Evolutionary conservation across 37 sponge, comb jelly and placozoan species (phyloP), one percentile per base, ranked within the genome.

Genomic region (Diacarnus erythraeanus): DNA sequence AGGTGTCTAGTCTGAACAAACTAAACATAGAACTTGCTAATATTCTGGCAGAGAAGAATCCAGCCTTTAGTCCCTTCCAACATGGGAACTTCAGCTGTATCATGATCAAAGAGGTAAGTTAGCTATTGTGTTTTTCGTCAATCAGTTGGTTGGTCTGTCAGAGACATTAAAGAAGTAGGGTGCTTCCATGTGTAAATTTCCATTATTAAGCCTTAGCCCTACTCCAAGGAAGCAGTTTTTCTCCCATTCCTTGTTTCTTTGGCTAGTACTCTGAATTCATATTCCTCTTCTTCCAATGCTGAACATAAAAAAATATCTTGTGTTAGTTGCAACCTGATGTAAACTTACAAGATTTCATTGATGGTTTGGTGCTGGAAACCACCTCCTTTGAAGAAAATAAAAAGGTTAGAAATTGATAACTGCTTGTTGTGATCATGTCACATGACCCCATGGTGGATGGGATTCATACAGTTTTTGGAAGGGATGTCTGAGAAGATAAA

Each of bases 31-130:
- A 92, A 23, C 82, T 92, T 26, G 65, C 80, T 2, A n/a, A 41
- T 31, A 34, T 39, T 15, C 72, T 92, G 38, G 26, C 63, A 38
- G 38, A 69, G 40, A 56, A 51, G 44, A 80, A 67, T 64, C 64
- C 84, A 21, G 78, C 82, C 18, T 92, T 81, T 65, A 57, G 74
- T 12, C 80, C 82, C n/a, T 92, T 83, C 83, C 93, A 92, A 74
- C 93, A 92, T 74, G 93, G 93, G 36, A 92, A 92, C 80, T 92
- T 92, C 75, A 82, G 88, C 35, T 92, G 93, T 60, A 78, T 92
- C 64, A 75, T 80, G 66, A 69, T 92, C 54, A 92, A 77, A 66
- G 77, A 78, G 59, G 93, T 92, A 20, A 47, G 80, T 72, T 18
- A 22, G 27, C 1, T 10, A n/a, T n/a, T n/a, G n/a, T n/a, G n/a